Conservation (phyloP, 2,113 vertebrate genomes). For the Indri indri region DNA sequence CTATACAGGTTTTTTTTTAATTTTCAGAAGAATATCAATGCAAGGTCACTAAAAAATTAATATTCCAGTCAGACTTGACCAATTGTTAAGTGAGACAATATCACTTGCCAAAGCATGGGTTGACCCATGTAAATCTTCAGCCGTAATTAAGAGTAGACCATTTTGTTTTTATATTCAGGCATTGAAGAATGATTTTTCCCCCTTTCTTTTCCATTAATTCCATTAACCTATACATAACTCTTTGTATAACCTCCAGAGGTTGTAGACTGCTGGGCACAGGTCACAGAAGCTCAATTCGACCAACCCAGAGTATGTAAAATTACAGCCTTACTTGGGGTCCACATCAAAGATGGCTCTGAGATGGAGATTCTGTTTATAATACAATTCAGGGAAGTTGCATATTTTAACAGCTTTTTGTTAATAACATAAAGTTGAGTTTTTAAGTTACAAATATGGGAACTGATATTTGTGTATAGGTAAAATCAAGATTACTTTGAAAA, state of each 20-base stretch:
- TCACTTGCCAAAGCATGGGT: background rate
- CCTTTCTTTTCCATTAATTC: background rate
- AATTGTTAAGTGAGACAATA: background rate
- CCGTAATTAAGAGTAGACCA: background rate
- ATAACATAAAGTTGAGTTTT: background rate
- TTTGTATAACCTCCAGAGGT: background rate
- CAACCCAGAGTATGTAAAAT: background rate
- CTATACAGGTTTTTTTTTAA: background rate
- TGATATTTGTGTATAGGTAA: background rate
- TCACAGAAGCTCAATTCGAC: background rate
- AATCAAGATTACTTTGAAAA: background rate
- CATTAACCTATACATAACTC: background rate
- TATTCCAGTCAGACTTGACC: background rate
- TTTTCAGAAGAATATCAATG: conserved; percentile 25
- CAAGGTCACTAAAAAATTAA: background rate
- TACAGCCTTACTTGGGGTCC: background rate
- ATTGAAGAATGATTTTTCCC: background rate
- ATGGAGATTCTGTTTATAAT: background rate
- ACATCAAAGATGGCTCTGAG: background rate
- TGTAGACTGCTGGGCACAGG: background rate
- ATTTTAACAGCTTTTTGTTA: conserved; percentile 10
- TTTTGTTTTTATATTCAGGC: background rate
- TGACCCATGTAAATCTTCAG: background rate
- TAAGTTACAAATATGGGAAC: background rate
- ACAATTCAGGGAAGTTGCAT: background rate